Evolutionary conservation across 2,888 invertebrate species (phyloP).

Genomic region (Leptopilina drosophilae): DNA sequence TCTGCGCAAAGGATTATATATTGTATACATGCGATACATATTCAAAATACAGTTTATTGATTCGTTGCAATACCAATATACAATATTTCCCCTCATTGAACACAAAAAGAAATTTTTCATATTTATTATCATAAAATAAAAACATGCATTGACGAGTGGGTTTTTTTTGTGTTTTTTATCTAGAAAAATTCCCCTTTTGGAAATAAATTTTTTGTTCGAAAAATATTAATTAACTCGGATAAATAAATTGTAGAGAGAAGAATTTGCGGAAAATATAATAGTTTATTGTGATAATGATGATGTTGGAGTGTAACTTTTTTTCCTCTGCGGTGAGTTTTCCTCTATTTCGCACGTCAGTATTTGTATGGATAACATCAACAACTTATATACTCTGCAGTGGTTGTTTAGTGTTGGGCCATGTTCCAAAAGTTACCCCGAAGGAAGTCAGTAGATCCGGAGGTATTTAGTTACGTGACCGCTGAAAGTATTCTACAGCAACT

Average conservation of each 20-base stretch:
- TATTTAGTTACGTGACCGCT: slow-evolving; percentile 31
- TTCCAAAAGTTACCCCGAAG: slow-evolving; percentile 27
- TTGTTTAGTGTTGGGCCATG: not conserved
- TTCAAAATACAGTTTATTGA: slow-evolving; percentile 15
- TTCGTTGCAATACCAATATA: not conserved
- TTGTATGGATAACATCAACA: slow-evolving; percentile 1
- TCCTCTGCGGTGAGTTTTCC: slow-evolving; percentile 8
- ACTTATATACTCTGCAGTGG: slow-evolving; percentile 16
- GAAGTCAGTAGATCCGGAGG: slow-evolving; percentile 1
- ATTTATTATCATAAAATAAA: not conserved
- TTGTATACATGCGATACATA: not conserved
- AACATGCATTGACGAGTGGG: not conserved
- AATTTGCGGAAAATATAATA: not conserved
- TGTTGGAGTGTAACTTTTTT: not conserved
- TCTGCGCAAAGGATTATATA: not conserved
- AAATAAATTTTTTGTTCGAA: too few species aligned
- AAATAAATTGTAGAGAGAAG: too few species aligned
- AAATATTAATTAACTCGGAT: too few species aligned
- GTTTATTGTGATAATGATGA: too few species aligned
- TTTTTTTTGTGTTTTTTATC: too few species aligned
- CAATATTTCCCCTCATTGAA: not conserved
- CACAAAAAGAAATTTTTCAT: not conserved
- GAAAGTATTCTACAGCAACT: slow-evolving; percentile 19
- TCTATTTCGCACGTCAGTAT: not conserved
- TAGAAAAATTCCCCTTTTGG: too few species aligned